These are phyloP conservation scores for Aphaenogaster floridana DNA, from an alignment of 1,140 invertebrate genomes.

Conservation along the genomic window DNA sequence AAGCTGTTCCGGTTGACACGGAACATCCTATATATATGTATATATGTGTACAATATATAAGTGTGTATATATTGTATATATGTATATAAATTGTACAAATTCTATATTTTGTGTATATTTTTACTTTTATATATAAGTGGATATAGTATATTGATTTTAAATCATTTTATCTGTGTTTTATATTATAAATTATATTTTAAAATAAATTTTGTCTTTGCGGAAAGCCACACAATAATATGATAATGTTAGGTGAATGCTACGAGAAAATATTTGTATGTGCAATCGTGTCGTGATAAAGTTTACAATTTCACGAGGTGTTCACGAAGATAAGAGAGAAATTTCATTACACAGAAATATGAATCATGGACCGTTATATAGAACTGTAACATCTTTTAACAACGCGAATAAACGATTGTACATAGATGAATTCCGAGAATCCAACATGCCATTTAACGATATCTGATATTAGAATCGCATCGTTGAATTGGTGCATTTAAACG, in stretches of 20 bases:
- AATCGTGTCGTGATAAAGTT: conserved; percentile 30
- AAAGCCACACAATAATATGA: background rate
- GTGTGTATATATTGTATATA: background rate
- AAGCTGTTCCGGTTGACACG: too few relatives aligned
- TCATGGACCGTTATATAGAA: conserved; percentile 31
- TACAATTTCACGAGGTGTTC: conserved; percentile 30
- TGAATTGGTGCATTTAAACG: background rate
- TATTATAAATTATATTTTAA: background rate
- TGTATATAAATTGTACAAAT: conserved; percentile 23
- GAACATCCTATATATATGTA: too few relatives aligned
- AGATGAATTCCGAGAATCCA: background rate
- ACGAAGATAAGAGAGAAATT: conserved; percentile 48
- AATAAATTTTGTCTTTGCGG: background rate
- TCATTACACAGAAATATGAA: conserved; percentile 45
- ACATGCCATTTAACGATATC: background rate
- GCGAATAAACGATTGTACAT: background rate
- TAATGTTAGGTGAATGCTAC: background rate
- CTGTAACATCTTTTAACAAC: conserved; percentile 15
- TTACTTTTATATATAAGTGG: background rate
- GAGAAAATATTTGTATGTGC: background rate
- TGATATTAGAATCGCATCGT: conserved; percentile 14
- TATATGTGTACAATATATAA: background rate
- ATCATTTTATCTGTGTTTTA: conserved; percentile 1
- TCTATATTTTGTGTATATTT: conserved; percentile 13
- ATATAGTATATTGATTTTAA: background rate